Base-by-base conservation (phyloP, 2,888 invertebrate genomes). In the Calliphora vomitoria region DNA sequence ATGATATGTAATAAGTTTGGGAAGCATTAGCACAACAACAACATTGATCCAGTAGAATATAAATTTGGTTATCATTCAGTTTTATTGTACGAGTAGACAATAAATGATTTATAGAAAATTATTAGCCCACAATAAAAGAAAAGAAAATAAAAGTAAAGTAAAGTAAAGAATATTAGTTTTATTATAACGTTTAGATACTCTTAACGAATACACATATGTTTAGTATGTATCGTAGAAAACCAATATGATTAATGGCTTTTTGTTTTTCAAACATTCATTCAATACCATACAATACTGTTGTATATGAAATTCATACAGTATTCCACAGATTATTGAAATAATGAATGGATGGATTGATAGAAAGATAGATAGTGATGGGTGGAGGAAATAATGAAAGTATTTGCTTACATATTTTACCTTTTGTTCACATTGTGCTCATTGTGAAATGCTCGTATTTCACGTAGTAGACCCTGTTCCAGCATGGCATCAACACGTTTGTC, bases 401-500 rank as follows among this genome's bases (percentile, higher is more conserved):
- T 25, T 8, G 31, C 35, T 25, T 18, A 11, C n/a, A n/a, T 80
- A 62, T 60, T 71, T 60, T 81, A 88, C 88, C 88, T 88, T 86
- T 88, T 78, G 69, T 79, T 83, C 20, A 82, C 35, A 82, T 72
- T 89, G 86, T 93, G 90, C 20, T 90, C 89, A 53, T 93, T 91
- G 80, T 94, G 92, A 82, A 94, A 94, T 50, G 90, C 90, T 55
- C 94, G 91, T 75, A 94, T 85, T 90, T 94, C 94, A 31, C 71
- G 72, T 4, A 94, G 83, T 25, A 94, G 86, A 10, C 94, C 94
- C 87, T 93, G 92, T 75, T 92, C 89, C 31, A 94, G 76, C 94
- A 94, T 94, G 15, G 90, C 91, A 86, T 94, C 93, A 3, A 94
- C 92, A 13, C 94, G 93, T 68, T 90, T 90, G 44, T 94, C 92